Conservation (phyloP, 2,797 vertebrate species). For the Heliangelus exortis region DNA sequence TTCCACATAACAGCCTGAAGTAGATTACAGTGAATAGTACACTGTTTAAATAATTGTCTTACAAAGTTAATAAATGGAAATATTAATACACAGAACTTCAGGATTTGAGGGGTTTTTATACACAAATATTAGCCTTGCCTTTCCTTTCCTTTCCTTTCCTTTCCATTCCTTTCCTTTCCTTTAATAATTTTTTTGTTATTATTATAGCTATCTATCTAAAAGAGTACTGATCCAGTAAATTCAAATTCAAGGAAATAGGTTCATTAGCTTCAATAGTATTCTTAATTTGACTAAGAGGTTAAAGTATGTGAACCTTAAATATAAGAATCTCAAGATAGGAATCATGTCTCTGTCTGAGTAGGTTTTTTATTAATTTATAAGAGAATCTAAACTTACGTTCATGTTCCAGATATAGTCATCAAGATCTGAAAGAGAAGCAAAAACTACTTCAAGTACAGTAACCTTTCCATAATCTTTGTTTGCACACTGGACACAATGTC, state of each 20-base stretch:
- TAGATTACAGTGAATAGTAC: not conserved
- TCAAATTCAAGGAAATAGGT: slow-evolving; percentile 55
- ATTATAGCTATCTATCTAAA: not conserved
- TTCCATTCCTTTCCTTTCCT: not conserved
- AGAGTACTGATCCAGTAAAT: slow-evolving; percentile 49
- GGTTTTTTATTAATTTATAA: slow-evolving; percentile 42
- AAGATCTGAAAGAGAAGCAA: slow-evolving; percentile 26
- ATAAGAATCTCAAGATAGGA: slow-evolving; percentile 31
- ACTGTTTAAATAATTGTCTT: not conserved
- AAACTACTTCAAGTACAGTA: slow-evolving; percentile 26
- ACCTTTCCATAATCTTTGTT: slow-evolving; percentile 45
- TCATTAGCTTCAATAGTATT: slow-evolving; percentile 37
- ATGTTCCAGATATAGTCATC: slow-evolving; percentile 28
- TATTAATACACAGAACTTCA: not conserved
- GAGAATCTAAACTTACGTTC: slow-evolving; percentile 7
- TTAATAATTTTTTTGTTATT: not conserved
- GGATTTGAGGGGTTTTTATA: not conserved
- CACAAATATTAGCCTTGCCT: not conserved
- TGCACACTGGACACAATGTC: slow-evolving; percentile 40
- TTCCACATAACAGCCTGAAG: not conserved
- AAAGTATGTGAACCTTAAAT: slow-evolving; percentile 39
- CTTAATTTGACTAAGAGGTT: slow-evolving; percentile 54
- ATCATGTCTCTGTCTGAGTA: slow-evolving; percentile 55
- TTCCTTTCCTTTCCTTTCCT: not conserved
- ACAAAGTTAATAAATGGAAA: not conserved